Percentiles rank a stretch among this genome's conserved stretches.
Evolutionary conservation across 2,888 invertebrate species (phyloP).

Genomic region (Theretra japonica): DNA sequence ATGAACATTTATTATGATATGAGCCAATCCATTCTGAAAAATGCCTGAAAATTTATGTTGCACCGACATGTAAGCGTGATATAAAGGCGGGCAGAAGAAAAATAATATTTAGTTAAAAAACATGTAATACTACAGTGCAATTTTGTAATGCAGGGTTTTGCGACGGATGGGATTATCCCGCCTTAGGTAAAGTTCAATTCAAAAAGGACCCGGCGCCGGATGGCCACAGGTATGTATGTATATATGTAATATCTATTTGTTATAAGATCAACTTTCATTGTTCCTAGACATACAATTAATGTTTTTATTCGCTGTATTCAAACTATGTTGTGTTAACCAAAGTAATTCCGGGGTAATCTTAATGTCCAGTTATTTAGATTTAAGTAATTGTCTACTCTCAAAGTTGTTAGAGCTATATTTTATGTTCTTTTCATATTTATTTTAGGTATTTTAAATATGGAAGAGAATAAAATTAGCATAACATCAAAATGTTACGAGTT

Average conservation of each 20-base stretch:
- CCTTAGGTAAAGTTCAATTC: conserved; percentile 37
- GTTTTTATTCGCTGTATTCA: too few relatives aligned
- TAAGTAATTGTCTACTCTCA: too few relatives aligned
- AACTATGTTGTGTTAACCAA: too few relatives aligned
- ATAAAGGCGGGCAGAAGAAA: too few relatives aligned
- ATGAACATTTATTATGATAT: neutral
- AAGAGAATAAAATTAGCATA: neutral
- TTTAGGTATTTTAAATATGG: neutral
- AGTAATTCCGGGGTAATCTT: too few relatives aligned
- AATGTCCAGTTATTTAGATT: too few relatives aligned
- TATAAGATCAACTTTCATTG: neutral
- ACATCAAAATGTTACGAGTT: too few relatives aligned
- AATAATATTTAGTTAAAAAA: too few relatives aligned
- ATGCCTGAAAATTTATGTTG: too few relatives aligned
- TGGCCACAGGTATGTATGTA: conserved; percentile 63
- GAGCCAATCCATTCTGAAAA: neutral
- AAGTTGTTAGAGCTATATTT: too few relatives aligned
- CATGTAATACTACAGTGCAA: neutral
- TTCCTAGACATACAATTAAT: neutral
- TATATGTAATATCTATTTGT: neutral
- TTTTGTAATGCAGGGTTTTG: conserved; percentile 41
- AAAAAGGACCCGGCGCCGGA: conserved; percentile 58
- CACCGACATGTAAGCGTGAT: too few relatives aligned
- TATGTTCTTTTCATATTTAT: too few relatives aligned
- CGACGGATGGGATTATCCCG: conserved; percentile 38